A percentile compares a stretch with the other conserved stretches of the same genome.
These are phyloP conservation scores for Ochotona princeps DNA, from an alignment of 2,113 vertebrate genomes.

Conservation along the genomic window DNA sequence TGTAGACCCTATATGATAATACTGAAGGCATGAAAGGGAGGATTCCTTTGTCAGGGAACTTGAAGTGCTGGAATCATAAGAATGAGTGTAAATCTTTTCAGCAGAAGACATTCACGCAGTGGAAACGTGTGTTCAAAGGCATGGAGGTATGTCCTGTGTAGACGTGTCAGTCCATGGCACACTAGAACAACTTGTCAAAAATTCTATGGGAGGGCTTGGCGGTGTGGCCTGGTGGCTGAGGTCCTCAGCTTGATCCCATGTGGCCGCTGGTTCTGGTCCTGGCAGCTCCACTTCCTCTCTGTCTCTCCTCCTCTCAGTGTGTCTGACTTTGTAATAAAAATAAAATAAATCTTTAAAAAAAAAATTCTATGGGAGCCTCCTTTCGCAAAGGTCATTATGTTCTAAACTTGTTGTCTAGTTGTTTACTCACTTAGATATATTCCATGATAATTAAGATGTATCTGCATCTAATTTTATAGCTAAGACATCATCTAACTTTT, in stretches of 20 bases:
- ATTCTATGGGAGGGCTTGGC: background rate
- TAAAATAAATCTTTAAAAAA: too few species aligned
- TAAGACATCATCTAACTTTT: background rate
- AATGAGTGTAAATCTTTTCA: background rate
- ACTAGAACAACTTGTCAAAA: background rate
- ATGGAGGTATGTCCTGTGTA: background rate
- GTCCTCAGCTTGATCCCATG: too few species aligned
- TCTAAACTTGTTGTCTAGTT: background rate
- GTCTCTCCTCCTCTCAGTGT: too few species aligned
- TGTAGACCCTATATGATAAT: background rate
- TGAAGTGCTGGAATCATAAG: background rate
- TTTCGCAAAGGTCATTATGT: background rate
- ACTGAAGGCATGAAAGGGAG: background rate
- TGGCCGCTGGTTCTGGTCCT: too few species aligned
- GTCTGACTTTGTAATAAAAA: too few species aligned
- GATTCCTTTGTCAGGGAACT: background rate
- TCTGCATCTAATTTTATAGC: background rate
- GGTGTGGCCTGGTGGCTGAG: too few species aligned
- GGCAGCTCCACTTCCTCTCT: too few species aligned
- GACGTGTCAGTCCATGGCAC: background rate
- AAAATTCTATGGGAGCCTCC: background rate
- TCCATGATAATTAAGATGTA: background rate
- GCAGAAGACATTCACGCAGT: background rate
- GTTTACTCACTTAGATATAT: background rate
- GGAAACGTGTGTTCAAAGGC: background rate